These are phyloP conservation scores for Enteromius radiatus DNA, from an alignment of 2,797 vertebrate genomes.

Conservation along the genomic window DNA sequence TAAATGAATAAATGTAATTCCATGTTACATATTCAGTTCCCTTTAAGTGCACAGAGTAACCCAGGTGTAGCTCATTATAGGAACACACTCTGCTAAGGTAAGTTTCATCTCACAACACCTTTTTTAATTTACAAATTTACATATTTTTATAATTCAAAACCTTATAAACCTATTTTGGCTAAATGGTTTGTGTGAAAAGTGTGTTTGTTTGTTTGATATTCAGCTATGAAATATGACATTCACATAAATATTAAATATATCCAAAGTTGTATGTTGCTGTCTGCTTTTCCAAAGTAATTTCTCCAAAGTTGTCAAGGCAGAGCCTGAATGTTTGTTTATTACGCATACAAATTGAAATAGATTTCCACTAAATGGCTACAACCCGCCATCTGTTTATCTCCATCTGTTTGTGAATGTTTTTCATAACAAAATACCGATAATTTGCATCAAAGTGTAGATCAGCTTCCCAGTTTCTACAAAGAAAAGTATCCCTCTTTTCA, in stretches of 20 bases:
- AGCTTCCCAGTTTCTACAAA: not conserved
- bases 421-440: slow-evolving; percentile 20
- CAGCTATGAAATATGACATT: not conserved
- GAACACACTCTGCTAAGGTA: not conserved
- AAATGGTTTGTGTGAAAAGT: not conserved
- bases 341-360: slow-evolving; percentile 41
- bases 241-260: not conserved
- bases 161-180: not conserved
- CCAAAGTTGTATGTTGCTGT: not conserved
- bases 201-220: not conserved
- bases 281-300: not conserved
- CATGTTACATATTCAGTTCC: not conserved
- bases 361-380: slow-evolving; percentile 42
- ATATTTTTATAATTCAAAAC: not conserved
- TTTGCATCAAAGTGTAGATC: slow-evolving; percentile 24
- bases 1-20: too few relatives aligned
- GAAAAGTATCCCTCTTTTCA: not conserved
- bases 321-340: slow-evolving; percentile 39
- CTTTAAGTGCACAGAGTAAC: not conserved
- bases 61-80: not conserved
- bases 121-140: too few relatives aligned
- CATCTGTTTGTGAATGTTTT: slow-evolving; percentile 38
- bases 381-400: slow-evolving; percentile 43
- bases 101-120: not conserved
- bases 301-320: slow-evolving; percentile 10